Evolutionary conservation across 2,888 invertebrate genomes (phyloP).

Genomic region (Sipha maydis): DNA sequence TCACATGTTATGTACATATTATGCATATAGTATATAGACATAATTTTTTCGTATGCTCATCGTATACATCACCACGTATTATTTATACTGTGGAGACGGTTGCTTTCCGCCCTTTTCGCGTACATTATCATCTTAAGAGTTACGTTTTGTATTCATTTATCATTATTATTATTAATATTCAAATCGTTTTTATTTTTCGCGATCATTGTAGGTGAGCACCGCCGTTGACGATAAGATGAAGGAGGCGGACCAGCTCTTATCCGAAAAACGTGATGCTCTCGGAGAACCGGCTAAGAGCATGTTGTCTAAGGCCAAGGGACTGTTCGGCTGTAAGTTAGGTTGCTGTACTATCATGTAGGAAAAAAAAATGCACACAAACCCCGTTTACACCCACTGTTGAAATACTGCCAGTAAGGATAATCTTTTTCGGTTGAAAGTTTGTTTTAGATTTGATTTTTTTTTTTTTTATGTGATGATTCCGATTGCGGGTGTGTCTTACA

Average conservation of each 20-base stretch:
- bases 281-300: constrained; percentile 64
- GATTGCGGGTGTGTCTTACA: neutral
- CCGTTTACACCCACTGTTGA: neutral
- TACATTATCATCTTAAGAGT: neutral
- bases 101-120: neutral
- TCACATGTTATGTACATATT: neutral
- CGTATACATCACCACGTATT: neutral
- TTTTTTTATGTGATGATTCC: neutral
- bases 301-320: constrained; percentile 70
- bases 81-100: neutral
- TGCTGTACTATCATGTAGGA: constrained; percentile 56
- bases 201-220: constrained; percentile 67
- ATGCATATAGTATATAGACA: neutral
- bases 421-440: constrained; percentile 36
- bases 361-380: constrained; percentile 45
- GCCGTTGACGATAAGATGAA: constrained; percentile 74
- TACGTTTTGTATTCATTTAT: neutral
- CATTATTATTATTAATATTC: neutral
- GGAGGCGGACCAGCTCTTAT: constrained; percentile 74
- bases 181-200: neutral
- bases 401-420: constrained; percentile 52
- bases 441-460: constrained; percentile 14
- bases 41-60: neutral
- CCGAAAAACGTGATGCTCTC: constrained; percentile 69
- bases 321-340: constrained; percentile 66